Evolutionary conservation across 2,888 invertebrate species (phyloP).

Genomic region (Bruchidius siliquastri): DNA sequence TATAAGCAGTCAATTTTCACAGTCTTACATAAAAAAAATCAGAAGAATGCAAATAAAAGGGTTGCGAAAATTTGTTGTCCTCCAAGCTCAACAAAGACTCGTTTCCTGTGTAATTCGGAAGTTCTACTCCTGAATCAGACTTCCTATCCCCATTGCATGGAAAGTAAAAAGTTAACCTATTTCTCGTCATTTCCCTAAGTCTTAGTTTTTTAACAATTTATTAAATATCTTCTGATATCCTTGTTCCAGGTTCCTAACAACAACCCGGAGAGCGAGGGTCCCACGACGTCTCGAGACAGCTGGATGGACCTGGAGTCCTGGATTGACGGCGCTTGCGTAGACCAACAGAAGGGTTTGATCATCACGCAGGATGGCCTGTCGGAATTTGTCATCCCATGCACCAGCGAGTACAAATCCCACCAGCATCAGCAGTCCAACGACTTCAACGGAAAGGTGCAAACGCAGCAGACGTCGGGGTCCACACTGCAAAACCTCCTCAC

Average conservation of each 20-base stretch:
- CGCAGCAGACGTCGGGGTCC: constrained; percentile 54
- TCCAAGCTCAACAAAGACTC: no score
- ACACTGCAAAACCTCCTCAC: constrained; percentile 73
- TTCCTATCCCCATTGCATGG: no score
- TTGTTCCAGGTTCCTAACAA: constrained; percentile 54
- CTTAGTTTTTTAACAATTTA: no score
- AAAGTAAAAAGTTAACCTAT: no score
- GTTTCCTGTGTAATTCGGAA: no score
- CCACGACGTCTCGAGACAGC: constrained; percentile 69
- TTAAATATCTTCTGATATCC: neutral
- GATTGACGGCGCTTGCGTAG: constrained; percentile 76
- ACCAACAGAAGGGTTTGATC: constrained; percentile 61
- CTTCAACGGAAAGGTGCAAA: constrained; percentile 45
- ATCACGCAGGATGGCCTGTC: constrained; percentile 63
- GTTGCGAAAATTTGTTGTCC: no score
- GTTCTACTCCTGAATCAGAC: no score
- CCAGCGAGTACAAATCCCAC: constrained; percentile 41
- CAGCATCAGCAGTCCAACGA: constrained; percentile 47
- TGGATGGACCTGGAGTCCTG: constrained; percentile 88
- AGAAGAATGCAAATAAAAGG: no score
- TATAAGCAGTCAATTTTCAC: no score
- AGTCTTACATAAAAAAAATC: no score
- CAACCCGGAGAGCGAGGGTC: constrained; percentile 61
- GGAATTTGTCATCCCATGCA: constrained; percentile 59
- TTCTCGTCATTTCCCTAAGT: no score